Evolutionary conservation across 2,888 invertebrate genomes (phyloP), one percentile per base, ranked within the genome.

Genomic region (Carpatolechia fugitivella): DNA sequence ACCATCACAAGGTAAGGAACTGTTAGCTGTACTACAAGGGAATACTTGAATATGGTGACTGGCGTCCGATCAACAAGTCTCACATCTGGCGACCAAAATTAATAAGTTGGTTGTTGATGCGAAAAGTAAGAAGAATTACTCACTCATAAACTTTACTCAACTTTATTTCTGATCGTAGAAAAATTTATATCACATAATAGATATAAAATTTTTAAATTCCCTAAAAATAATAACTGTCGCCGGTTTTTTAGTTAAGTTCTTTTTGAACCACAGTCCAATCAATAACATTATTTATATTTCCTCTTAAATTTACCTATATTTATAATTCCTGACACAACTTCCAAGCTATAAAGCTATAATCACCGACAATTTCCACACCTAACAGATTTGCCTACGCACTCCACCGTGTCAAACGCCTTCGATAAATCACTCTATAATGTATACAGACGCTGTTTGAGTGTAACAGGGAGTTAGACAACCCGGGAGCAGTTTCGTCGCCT

Each of bases 351-450:
- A 6, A 7, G 29, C 41, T 18, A 20, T 20, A 24, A n/a, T 44
- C 44, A 20, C 44, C 44, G 44, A 13, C 29, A 20, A 44, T 44
- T 44, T 29, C 44, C 20, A 44, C 44, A 44, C 44, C 44, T 41
- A 20, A 24, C 44, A 44, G 44, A 44, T 44, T 44, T 44, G 44
- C 44, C 29, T 44, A 44, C 44, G 44, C 44, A n/a, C 44, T 20
- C 24, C 44, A 44, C 24, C 44, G 44, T 44, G 44, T 44, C 44
- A 44, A 44, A 44, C 44, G 44, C 44, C 44, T 44, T 20, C 44
- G 11, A 13, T 44, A 44, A 44, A 44, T 44, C 44, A 44, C 13
- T 44, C 4, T n/a, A 18, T 41, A 18, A 24, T 44, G 20, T 24
- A 8, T 44, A 24, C 40, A 40, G 18, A 40, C 16, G 6, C 18